Percentiles rank a stretch among this genome's conserved stretches.
Conservation (phyloP, 2,797 vertebrate species). For the Mergus octosetaceus region DNA sequence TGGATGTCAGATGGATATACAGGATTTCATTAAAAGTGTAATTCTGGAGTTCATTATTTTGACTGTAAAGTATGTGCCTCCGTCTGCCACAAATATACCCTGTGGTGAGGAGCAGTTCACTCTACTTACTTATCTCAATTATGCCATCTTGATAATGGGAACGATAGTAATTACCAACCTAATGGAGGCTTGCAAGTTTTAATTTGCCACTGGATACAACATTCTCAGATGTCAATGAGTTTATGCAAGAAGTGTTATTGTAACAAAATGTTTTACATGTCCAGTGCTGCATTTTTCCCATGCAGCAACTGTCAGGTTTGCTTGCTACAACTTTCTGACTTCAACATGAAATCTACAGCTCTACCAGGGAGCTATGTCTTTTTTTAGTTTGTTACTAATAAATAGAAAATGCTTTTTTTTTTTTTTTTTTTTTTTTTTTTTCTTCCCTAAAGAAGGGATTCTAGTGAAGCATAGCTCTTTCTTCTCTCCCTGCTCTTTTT, state of each 20-base stretch:
- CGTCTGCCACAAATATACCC: not conserved
- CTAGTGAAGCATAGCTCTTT: not conserved
- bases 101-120: not conserved
- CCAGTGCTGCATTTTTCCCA: not conserved
- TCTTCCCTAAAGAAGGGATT: not conserved
- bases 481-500: not conserved
- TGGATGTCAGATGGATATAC: not conserved
- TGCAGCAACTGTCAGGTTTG: not conserved
- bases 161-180: not conserved
- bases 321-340: constrained; percentile 1
- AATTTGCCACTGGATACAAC: not conserved
- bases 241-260: not conserved
- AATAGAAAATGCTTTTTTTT: not conserved
- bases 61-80: not conserved
- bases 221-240: not conserved
- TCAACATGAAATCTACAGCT: constrained; percentile 19
- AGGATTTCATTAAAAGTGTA: not conserved
- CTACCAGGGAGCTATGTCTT: constrained; percentile 27
- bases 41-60: not conserved
- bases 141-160: not conserved
- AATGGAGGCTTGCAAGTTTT: not conserved
- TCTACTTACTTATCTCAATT: not conserved
- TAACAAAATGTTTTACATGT: not conserved
- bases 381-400: constrained; percentile 22
- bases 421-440: not conserved